Evolutionary conservation across 1,140 invertebrate species (phyloP), one percentile per base, ranked within the genome.

Genomic region (Pseudomyrmex sp.): DNA sequence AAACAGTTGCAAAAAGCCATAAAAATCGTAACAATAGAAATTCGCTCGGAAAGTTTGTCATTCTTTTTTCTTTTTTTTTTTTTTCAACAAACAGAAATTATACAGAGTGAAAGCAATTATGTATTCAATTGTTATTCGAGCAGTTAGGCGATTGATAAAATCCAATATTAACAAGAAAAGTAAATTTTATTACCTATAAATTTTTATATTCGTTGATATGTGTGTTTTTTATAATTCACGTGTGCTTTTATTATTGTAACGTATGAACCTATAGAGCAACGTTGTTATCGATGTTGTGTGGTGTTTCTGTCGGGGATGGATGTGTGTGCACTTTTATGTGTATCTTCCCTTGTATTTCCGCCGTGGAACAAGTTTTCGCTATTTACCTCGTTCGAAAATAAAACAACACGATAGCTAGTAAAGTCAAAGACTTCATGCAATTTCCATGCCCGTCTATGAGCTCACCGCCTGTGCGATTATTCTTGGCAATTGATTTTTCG

Each of bases 371-470:
- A 48, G 70, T 70, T 70, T 70, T 58, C 76, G 66, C 56, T 50
- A 26, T 70, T 70, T 80, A 20, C 44, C 52, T 35, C 76, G 35
- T 13, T 68, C 13, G 13, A 50, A 48, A 50, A 48, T 80, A 80
- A 80, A 80, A 70, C 44, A 56, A 23, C 54, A 46, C 8, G 23
- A 75, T 35, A 65, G 61, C 48, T 18, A 9, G 56, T 54, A n/a
- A 61, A 23, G 56, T 44, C 48, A 65, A 61, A 13, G 18, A 58
- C 66, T 70, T 79, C 65, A 79, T 46, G 52, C 75, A 77, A 68
- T 68, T 68, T 82, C 56, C 46, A 58, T 61, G 77, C 68, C 54
- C 35, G 44, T 44, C 52, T 59, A 68, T 23, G 52, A 46, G 52
- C 56, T n/a, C 26, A n/a, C 3, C 12, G 10, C 26, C 20, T 35